Base-by-base conservation (phyloP, 2,888 invertebrate species). In the Thecophora atra region DNA sequence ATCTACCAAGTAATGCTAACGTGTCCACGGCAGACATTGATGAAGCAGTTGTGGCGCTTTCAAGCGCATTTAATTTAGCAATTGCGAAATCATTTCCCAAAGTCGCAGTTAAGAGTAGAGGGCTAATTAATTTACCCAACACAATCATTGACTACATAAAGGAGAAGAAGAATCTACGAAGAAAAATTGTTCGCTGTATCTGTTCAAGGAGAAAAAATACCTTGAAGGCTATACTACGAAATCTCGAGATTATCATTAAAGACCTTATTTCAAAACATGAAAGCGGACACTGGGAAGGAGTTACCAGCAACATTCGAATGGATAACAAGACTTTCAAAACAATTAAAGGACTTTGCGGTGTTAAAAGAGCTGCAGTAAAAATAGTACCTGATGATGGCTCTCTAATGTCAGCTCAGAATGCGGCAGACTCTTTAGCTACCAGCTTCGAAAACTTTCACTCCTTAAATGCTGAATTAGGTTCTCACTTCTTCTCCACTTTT, bases 301-400 rank as follows among this genome's bases (percentile, higher is more conserved):
- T 24, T 2, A 21, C 13, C 24, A 65, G 21, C 24, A 51, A 64
- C 13, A 42, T 64, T n/a, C 42, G 44, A 64, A 64, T 42, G 47
- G 44, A 64, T 15, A n/a, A 44, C 21, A 47, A 65, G 21, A 65
- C 24, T n/a, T n/a, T n/a, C n/a, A n/a, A n/a, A n/a, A n/a, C n/a
- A n/a, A n/a, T 51, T 51, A 51, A 51, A 51, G 15, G n/a, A 15
- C 51, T 51, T n/a, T 51, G 51, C 17, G 51, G 51, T 17, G 5
- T 51, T n/a, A 2, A 51, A 15, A 51, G n/a, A n/a, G 5, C 17
- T 6, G 5, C 1, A 5, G 17, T 3, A 6, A n/a, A n/a, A 51
- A 13, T n/a, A 17, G 17, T 5, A 15, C 8, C 2, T 51, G n/a
- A 51, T 51, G n/a, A 51, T 51, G 15, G n/a, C 17, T 17, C 51